Base-by-base conservation (phyloP, 2,113 vertebrate species). In the Pelecanoides urinatrix region DNA sequence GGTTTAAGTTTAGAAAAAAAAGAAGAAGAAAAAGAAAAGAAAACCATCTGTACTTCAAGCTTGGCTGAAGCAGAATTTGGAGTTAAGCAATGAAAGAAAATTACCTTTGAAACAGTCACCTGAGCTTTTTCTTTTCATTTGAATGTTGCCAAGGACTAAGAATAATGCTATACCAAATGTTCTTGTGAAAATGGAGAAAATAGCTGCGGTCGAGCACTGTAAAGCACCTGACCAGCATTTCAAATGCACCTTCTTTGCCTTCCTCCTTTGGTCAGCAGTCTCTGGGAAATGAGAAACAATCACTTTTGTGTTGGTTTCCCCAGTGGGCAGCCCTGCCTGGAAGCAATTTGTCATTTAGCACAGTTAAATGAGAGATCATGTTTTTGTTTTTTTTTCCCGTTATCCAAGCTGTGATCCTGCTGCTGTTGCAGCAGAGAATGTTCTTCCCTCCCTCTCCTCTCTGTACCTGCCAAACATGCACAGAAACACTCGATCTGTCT, bases 321-420 rank as follows among this genome's bases (percentile, higher is more conserved):
- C 70, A 77, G 90, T 72, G 94, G 92, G 91, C 91, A 77, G 85
- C 87, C 85, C 74, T 94, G 87, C 88, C 97, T 94, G 95, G 88
- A 84, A 96, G 82, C 66, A 49, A 88, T 97, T 96, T 97, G 93
- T 96, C 94, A 94, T 95, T 96, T 94, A 96, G 82, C 87, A 26
- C 50, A 15, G 68, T 73, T 96, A 97, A 96, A 96, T 94, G 93
- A 97, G 91, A 96, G 96, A 97, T 95, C 76, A 90, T 83, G 70
- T 63, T 77, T 94, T 86, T 80, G 68, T 5, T 88, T 94, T 91
- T 67, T 63, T 19, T 68, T 52, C 84, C 84, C 19, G 56, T 73
- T 96, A 45, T 74, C 82, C 85, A 68, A 79, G 78, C 95, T 94
- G 88, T 80, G 92, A 75, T 94, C 81, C 87, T 74, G 49, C 91